These are phyloP conservation scores for Solen grandis DNA, from an alignment of 1,140 invertebrate species.

Conservation along the genomic window DNA sequence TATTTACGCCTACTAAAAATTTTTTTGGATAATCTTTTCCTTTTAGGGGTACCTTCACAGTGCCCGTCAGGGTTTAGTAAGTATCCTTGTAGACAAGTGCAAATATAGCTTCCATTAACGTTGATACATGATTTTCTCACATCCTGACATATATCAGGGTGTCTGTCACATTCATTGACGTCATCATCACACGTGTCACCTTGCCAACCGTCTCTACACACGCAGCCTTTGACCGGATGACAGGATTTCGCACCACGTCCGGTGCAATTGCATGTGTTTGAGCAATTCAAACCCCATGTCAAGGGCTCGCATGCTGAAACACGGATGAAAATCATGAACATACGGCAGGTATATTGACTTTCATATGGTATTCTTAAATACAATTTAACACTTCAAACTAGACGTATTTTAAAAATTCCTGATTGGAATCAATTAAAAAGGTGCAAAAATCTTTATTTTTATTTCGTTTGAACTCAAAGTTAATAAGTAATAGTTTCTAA, in stretches of 20 bases:
- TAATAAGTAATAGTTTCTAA: no score
- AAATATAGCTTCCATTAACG: slow-evolving; percentile 4
- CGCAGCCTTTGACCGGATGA: slow-evolving; percentile 7
- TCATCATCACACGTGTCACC: slow-evolving; percentile 8
- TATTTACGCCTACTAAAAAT: no score
- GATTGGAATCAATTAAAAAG: no score
- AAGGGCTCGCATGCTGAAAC: slow-evolving; percentile 3
- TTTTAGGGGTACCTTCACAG: no score
- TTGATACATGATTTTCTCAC: not conserved
- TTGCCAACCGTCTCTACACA: slow-evolving; percentile 5
- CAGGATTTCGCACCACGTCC: not conserved
- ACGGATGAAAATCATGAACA: no score
- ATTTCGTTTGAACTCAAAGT: no score
- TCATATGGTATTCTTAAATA: no score
- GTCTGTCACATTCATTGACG: slow-evolving; percentile 16
- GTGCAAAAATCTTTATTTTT: no score
- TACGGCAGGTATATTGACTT: no score
- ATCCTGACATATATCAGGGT: not conserved
- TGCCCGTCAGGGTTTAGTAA: not conserved
- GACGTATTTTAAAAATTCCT: no score
- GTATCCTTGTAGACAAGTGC: slow-evolving; percentile 7
- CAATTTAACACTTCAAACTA: no score
- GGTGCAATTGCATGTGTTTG: not conserved
- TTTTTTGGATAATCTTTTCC: no score
- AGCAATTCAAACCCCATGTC: not conserved